phyloP scores from a whole-genome alignment of 1,140 invertebrate genomes.

The Psilanteris sp. region DNA sequence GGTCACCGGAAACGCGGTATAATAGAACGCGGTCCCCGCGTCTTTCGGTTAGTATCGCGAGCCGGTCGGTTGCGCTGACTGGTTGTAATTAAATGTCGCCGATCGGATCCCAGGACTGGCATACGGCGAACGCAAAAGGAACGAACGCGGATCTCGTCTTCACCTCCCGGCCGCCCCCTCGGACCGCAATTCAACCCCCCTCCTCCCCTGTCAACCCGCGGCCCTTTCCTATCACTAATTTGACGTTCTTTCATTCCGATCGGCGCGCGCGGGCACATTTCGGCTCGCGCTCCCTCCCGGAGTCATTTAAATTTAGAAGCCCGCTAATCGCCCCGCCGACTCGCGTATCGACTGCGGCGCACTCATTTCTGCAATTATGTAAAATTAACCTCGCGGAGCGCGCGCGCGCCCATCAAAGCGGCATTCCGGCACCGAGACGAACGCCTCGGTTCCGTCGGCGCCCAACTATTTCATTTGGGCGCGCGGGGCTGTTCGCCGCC shows the following conservation, averaged over 20 bases:
- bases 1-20: constrained; percentile 7
- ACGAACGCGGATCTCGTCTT: too few relatives aligned
- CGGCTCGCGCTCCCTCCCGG: constrained; percentile 8
- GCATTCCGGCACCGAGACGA: constrained; percentile 22
- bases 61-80: constrained; percentile 13
- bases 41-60: too few relatives aligned
- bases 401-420: too few relatives aligned
- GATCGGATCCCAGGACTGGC: too few relatives aligned
- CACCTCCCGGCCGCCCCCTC: too few relatives aligned
- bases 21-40: constrained; percentile 8
- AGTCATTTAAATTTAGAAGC: constrained; percentile 65
- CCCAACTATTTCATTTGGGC: constrained; percentile 39
- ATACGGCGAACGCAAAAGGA: background rate
- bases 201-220: background rate
- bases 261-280: constrained; percentile 20
- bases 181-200: too few relatives aligned
- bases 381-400: constrained; percentile 55
- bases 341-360: constrained; percentile 60
- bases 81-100: constrained; percentile 39
- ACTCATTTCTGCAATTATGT: constrained; percentile 61
- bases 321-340: constrained; percentile 54
- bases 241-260: constrained; percentile 34
- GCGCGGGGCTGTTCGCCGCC: too few relatives aligned
- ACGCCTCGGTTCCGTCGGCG: constrained; percentile 23
- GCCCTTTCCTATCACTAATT: too few relatives aligned